These are phyloP conservation scores for Halocynthia roretzi DNA, from an alignment of 23 tunicate species.

Conservation along the genomic window DNA sequence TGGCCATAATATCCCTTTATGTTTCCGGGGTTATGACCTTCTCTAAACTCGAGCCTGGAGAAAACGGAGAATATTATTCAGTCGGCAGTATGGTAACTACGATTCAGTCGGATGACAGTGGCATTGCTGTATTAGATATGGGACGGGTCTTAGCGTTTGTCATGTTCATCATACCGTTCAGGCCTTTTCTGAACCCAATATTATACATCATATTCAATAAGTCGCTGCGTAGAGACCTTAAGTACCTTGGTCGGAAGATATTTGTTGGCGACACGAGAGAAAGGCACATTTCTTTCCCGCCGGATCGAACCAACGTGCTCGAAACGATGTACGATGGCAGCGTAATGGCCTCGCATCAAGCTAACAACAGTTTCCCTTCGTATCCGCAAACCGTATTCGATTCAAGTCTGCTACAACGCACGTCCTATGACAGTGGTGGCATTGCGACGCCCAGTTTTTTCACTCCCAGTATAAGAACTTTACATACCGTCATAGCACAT, in stretches of 20 bases:
- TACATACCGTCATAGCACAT: no score
- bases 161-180: slow-evolving; percentile 47
- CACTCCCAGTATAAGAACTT: neutral
- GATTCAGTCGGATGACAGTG: neutral
- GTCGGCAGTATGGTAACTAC: no score
- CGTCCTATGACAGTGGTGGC: slow-evolving; percentile 18
- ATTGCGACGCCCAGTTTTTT: slow-evolving; percentile 16
- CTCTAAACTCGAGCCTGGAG: slow-evolving; percentile 7
- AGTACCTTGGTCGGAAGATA: slow-evolving; percentile 3
- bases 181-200: slow-evolving; percentile 51
- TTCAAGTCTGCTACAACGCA: neutral
- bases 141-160: slow-evolving; percentile 41
- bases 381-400: neutral
- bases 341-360: neutral
- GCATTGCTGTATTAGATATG: slow-evolving; percentile 33
- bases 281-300: slow-evolving; percentile 3
- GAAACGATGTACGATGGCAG: slow-evolving; percentile 13
- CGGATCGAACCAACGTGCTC: slow-evolving; percentile 4
- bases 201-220: slow-evolving; percentile 55
- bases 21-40: slow-evolving; percentile 45
- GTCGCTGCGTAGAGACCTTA: slow-evolving; percentile 33
- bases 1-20: slow-evolving; percentile 49
- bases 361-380: neutral
- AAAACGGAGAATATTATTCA: slow-evolving; percentile 9
- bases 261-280: neutral